Evolutionary conservation across 2,113 vertebrate species (phyloP), one percentile per base, ranked within the genome.

Genomic region (Pampusana beccarii): DNA sequence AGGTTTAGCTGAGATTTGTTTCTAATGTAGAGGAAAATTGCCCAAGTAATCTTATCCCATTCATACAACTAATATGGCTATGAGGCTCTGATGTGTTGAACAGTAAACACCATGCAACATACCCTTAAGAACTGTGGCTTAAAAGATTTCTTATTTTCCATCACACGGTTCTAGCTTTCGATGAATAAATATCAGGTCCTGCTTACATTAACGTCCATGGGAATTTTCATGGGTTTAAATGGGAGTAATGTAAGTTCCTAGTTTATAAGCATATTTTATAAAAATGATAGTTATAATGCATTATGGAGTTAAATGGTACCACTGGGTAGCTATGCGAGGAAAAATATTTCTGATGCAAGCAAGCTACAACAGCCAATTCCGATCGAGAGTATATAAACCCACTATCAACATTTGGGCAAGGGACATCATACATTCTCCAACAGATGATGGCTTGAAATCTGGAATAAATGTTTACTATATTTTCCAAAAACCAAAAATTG

Each of bases 1-100:
- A 92, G 89, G 73, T 96, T 97, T 97, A 93, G 96, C 91, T 79
- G 78, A 33, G 83, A 97, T 97, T 97, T 96, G 91, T 95, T 97
- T 92, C 92, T 86, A 77, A 58, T 82, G 67, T 91, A 94, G 88
- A 95, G 84, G 94, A 82, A 94, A 96, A 96, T 97, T 97, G 86
- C 80, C 84, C 82, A 79, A 72, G 81, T 94, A 97, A 96, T 96
- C 80, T 92, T 94, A 81, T 84, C 89, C 94, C 53, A 95, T 97
- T 93, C 85, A 97, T 85, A 91, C 85, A 85, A 90, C 95, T 95
- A 87, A 93, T 97, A 93, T 78, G 93, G 90, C 91, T 93, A 95
- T 92, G 78, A 88, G 92, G 91, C 89, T 93, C 90, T 95, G 95
- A 96, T 93, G 92, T 69, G 60, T 94, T 90, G 57, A 56, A 95